Evolutionary conservation across 2,113 vertebrate genomes (phyloP).

Genomic region (Phoxinus phoxinus): DNA sequence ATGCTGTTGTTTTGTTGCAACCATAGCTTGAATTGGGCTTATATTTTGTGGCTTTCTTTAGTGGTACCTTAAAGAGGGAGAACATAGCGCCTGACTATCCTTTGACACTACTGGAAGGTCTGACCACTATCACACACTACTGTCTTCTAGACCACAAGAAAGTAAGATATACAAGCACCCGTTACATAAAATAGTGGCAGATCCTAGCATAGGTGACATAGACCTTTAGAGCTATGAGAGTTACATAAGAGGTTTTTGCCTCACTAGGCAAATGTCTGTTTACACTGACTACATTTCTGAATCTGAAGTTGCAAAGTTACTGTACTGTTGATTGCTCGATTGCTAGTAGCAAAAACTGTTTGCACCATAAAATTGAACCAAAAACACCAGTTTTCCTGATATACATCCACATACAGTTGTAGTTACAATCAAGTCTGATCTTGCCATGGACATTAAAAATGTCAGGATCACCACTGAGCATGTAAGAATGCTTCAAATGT

Average conservation of each 20-base stretch:
- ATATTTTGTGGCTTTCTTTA: constrained; percentile 61
- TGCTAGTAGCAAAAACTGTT: not conserved
- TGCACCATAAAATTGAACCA: not conserved
- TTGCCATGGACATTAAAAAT: not conserved
- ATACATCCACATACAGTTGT: not conserved
- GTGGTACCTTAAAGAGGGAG: constrained; percentile 82
- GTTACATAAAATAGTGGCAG: not conserved
- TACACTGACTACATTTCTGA: not conserved
- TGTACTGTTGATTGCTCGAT: not conserved
- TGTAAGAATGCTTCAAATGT: not conserved
- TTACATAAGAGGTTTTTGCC: too few relatives aligned
- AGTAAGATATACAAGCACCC: constrained; percentile 69
- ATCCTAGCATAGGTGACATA: not conserved
- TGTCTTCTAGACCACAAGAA: constrained; percentile 92
- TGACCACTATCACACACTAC: constrained; percentile 91
- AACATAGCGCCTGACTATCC: constrained; percentile 96
- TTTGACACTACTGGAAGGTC: constrained; percentile 92
- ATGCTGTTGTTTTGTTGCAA: not conserved
- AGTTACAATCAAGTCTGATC: not conserved
- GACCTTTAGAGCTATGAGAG: too few relatives aligned
- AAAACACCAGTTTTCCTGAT: not conserved
- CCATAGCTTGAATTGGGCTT: not conserved
- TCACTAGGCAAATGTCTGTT: too few relatives aligned
- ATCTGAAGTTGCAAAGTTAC: not conserved
- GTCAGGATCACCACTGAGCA: not conserved